Conservation (phyloP, 2,113 vertebrate genomes). For the Trematocara nigrifrons region DNA sequence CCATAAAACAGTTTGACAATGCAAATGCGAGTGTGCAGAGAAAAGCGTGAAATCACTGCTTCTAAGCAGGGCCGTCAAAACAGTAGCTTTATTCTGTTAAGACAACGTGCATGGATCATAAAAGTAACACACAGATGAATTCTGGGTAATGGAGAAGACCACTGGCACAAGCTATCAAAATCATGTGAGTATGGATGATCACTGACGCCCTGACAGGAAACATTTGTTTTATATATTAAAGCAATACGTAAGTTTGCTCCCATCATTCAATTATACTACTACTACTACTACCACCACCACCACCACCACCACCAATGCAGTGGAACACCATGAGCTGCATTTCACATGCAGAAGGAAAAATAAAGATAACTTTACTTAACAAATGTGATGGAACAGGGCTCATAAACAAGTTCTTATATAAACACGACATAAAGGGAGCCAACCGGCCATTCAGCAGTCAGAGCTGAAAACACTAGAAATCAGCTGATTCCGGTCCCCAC, state of each 20-base stretch:
- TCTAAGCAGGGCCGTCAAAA: background rate
- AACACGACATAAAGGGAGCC: background rate
- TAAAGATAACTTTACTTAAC: background rate
- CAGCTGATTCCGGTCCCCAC: background rate
- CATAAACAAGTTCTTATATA: background rate
- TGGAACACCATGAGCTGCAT: background rate
- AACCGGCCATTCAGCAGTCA: background rate
- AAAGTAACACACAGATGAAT: background rate
- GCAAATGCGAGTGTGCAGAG: background rate
- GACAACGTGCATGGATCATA: background rate
- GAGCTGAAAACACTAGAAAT: background rate
- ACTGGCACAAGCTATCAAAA: no score
- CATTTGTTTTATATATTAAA: background rate
- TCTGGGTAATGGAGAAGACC: background rate
- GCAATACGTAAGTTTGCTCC: background rate
- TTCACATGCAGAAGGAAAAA: background rate
- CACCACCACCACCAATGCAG: no score
- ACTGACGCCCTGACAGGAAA: background rate
- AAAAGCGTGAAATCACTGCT: conserved; percentile 11
- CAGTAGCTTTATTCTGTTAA: background rate
- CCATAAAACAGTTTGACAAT: conserved; percentile 5
- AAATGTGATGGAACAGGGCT: background rate
- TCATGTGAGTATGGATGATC: background rate
- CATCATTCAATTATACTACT: background rate
- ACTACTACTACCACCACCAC: no score